Base-by-base conservation (phyloP, 35 echinoderm and acorn worm genomes). In the Lytechinus pictus region DNA sequence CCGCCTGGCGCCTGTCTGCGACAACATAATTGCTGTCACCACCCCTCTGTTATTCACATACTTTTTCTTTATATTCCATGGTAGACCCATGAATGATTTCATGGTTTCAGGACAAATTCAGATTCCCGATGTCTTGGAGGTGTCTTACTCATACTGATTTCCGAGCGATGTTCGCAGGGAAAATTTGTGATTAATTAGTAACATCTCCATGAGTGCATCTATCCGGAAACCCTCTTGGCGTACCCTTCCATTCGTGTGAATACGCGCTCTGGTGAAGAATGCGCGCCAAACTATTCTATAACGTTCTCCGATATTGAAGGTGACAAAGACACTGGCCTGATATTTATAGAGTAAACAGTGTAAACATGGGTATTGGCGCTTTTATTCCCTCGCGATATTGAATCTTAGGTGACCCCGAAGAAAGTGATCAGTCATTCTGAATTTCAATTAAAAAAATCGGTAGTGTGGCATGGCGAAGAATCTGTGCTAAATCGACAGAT, bases 81-180 rank as follows among this genome's bases (percentile, higher is more conserved):
- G 16, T 24, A 79, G 66, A 19, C 19, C 16, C 66, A 79, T 79
- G 66, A 79, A 24, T 79, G 4, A 16, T 24, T 79, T 8, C 12
- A 21, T 21, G 19, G 19, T n/a, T 14, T 19, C 66, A n/a, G 66
- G 66, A 79, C 66, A 79, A 79, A 79, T n/a, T 79, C 6, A 16
- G 66, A 79, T 24, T 79, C 19, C 66, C 9, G 4, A 54, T 90
- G 88, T 90, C 88, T 90, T 54, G 29, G 88, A 90, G 88, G 88
- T 54, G 52, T 79, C 88, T 90, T 90, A 90, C 88, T 90, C 88
- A 90, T 90, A 10, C 88, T 54, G 88, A 90, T 54, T 90, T 90
- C 88, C 28, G 88, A 90, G 52, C 33, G 29, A 90, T 54, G 28
- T 90, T 79, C 14, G 66, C 16, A 90, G 88, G 88, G 28, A 54